Evolutionary conservation across 2,113 vertebrate species (phyloP).

Genomic region (Nesogale talazaci): DNA sequence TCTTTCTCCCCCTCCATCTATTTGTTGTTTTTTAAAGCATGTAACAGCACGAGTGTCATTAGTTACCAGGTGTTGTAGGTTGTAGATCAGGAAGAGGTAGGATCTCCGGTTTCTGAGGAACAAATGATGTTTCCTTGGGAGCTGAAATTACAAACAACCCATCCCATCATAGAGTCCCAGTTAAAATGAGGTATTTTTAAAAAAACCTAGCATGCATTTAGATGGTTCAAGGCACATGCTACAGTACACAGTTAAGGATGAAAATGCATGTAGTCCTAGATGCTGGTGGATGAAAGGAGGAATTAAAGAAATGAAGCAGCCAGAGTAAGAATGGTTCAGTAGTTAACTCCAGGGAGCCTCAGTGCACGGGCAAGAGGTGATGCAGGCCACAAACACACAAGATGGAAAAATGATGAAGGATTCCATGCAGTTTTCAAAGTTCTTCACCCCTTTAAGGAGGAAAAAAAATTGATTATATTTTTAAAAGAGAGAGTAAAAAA

Average conservation of each 20-base stretch:
- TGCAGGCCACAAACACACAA: conserved; percentile 18
- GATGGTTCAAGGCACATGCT: conserved; percentile 73
- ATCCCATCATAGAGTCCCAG: conserved; percentile 45
- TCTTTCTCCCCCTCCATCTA: not conserved
- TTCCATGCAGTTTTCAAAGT: conserved; percentile 78
- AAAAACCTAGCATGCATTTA: conserved; percentile 73
- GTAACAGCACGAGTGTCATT: conserved; percentile 59
- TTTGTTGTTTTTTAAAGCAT: conserved; percentile 49
- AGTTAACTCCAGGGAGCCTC: conserved; percentile 44
- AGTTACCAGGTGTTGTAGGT: conserved; percentile 85
- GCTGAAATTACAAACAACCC: conserved; percentile 86
- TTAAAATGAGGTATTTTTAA: conserved; percentile 75
- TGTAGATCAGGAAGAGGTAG: conserved; percentile 80
- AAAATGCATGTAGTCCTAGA: conserved; percentile 66
- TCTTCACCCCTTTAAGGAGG: conserved; percentile 62
- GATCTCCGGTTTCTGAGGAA: conserved; percentile 82
- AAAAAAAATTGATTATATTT: conserved; percentile 62
- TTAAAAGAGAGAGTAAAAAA: not conserved
- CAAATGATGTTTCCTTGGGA: conserved; percentile 82
- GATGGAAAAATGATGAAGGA: not conserved
- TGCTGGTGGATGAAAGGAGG: conserved; percentile 68
- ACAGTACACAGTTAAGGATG: conserved; percentile 54
- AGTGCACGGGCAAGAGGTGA: not conserved
- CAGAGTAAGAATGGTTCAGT: not conserved
- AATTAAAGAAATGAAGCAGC: not conserved